A percentile compares a stretch with the other conserved stretches of the same genome.
phyloP scores from a whole-genome alignment of 92 coral and sea anemone genomes.

The Metridium senile region DNA sequence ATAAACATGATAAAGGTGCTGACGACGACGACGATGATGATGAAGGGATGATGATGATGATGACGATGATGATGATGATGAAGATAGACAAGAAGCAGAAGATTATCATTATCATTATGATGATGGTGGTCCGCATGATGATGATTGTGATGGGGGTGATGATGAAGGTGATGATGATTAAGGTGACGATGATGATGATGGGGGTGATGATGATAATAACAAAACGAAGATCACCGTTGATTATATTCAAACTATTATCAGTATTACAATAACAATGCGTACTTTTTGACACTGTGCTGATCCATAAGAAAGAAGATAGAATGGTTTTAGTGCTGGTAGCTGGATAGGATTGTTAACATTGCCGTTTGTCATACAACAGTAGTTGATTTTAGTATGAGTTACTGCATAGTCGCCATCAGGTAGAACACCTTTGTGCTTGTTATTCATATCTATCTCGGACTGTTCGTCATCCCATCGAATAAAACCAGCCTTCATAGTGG shows the following conservation, averaged over 20 bases:
- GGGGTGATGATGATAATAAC: background rate
- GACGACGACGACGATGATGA: too few relatives aligned
- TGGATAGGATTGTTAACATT: slow-evolving; percentile 93
- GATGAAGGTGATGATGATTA: background rate
- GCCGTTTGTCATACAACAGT: slow-evolving; percentile 95
- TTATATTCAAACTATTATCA: too few relatives aligned
- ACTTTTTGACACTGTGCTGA: slow-evolving; percentile 97
- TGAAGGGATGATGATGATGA: too few relatives aligned
- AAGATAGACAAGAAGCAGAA: background rate
- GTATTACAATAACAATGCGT: too few relatives aligned
- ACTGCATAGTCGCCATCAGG: slow-evolving; percentile 93
- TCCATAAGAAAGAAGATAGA: slow-evolving; percentile 89
- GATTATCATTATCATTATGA: background rate
- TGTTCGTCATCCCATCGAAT: slow-evolving; percentile 99
- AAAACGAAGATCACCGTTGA: too few relatives aligned
- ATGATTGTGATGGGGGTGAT: background rate
- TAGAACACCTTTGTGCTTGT: slow-evolving; percentile 75
- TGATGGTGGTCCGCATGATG: background rate
- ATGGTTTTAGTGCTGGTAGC: slow-evolving; percentile 91
- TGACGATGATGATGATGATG: background rate
- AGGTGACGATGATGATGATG: background rate
- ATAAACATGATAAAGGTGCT: too few relatives aligned
- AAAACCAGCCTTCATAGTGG: slow-evolving; percentile 89
- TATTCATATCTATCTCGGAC: slow-evolving; percentile 76
- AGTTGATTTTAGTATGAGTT: slow-evolving; percentile 88